These are phyloP conservation scores for Drosophila subquinaria DNA, from an alignment of 2,888 invertebrate genomes.

Conservation along the genomic window DNA sequence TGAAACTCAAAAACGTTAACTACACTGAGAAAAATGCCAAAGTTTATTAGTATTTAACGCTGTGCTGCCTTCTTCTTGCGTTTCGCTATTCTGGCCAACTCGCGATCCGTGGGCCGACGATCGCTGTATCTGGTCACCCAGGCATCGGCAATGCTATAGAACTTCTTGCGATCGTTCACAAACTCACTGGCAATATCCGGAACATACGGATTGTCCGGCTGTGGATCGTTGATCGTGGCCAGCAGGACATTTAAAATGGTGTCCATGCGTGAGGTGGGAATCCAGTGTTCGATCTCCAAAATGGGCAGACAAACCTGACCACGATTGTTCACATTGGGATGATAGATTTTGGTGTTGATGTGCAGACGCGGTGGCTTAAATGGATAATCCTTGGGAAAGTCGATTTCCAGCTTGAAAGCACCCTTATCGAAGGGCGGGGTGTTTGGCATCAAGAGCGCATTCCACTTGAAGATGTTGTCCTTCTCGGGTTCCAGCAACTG, in stretches of 20 bases:
- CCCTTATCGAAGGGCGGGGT: conserved; percentile 99
- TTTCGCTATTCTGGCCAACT: conserved; percentile 42
- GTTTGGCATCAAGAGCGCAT: conserved; percentile 97
- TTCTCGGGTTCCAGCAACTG: conserved; percentile 97
- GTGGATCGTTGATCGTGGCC: conserved; percentile 98
- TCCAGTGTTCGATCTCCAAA: conserved; percentile 99
- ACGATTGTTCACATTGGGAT: conserved; percentile 99
- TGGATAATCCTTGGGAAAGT: conserved; percentile 99
- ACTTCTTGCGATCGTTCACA: conserved; percentile 97
- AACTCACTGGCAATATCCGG: conserved; percentile 98
- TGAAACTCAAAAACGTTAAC: not conserved
- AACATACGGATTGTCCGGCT: conserved; percentile 98
- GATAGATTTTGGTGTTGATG: conserved; percentile 99
- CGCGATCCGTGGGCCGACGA: conserved; percentile 92
- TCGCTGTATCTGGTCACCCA: conserved; percentile 98
- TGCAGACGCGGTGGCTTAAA: conserved; percentile 99
- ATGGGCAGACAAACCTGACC: conserved; percentile 99
- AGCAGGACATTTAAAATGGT: conserved; percentile 99
- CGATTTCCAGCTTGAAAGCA: conserved; percentile 98
- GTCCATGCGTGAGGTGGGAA: conserved; percentile 99
- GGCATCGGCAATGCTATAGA: conserved; percentile 98
- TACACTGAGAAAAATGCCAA: conserved; percentile 7
- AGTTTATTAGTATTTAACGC: not conserved
- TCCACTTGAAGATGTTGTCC: conserved; percentile 97
- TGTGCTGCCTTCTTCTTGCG: conserved; percentile 29